phyloP scores from a whole-genome alignment of 1,140 invertebrate species.

The Alviniconcha marisindica region DNA sequence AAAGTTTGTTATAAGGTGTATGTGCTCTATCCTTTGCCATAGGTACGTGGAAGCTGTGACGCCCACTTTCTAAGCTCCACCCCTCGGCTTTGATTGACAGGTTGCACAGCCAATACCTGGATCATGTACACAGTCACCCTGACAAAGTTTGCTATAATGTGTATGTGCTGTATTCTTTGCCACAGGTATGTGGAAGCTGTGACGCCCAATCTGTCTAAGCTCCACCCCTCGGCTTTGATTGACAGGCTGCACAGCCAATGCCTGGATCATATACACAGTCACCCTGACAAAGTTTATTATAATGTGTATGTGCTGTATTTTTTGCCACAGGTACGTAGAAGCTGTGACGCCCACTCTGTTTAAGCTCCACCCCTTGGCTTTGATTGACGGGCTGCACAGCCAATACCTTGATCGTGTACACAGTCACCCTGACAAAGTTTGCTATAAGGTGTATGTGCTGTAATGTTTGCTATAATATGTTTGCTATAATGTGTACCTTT shows the following conservation, averaged over 20 bases:
- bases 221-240: constrained; percentile 93
- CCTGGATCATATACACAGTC: no score
- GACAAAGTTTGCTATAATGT: no score
- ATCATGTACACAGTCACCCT: no score
- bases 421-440: no score
- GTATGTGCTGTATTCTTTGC: no score
- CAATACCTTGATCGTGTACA: constrained; percentile 87
- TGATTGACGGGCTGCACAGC: constrained; percentile 92
- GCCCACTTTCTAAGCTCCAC: constrained; percentile 89
- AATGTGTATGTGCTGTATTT: no score
- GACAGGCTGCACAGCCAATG: constrained; percentile 93
- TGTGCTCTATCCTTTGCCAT: no score
- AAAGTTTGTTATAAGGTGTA: no score
- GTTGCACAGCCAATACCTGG: constrained; percentile 89
- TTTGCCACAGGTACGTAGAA: constrained; percentile 91
- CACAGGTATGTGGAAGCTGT: constrained; percentile 89
- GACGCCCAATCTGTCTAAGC: constrained; percentile 87
- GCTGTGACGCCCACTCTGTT: constrained; percentile 90
- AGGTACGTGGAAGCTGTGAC: constrained; percentile 92
- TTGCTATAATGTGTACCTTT: background rate
- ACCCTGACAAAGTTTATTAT: no score
- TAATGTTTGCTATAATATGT: no score
- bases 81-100: constrained; percentile 93
- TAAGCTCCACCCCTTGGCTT: constrained; percentile 90
- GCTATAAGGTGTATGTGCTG: no score